phyloP scores from a whole-genome alignment of 2,113 vertebrate genomes.

The Petrocephalus microphthalmus region DNA sequence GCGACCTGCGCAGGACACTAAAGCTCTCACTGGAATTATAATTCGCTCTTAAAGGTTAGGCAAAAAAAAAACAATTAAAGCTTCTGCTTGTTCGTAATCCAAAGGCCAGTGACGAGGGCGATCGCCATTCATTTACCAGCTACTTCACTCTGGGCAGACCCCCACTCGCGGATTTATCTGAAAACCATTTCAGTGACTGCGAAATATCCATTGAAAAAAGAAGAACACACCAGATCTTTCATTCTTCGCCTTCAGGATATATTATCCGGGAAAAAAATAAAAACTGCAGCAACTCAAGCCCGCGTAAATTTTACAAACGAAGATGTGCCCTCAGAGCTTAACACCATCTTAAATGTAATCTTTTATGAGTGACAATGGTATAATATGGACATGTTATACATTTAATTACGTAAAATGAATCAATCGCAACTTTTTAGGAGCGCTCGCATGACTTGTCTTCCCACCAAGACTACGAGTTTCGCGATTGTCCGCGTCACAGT shows the following conservation, averaged over 20 bases:
- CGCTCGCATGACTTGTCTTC: not conserved
- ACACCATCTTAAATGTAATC: not conserved
- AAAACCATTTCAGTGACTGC: not conserved
- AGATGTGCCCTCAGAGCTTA: not conserved
- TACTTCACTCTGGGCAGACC: not conserved
- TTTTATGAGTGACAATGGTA: not conserved
- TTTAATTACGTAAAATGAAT: not conserved
- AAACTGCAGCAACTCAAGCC: not conserved
- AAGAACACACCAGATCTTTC: not conserved
- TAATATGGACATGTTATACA: not conserved
- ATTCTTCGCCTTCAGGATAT: not conserved
- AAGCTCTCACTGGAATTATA: not conserved
- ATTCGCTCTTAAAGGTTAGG: not conserved
- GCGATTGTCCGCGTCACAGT: not conserved
- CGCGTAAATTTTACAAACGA: not conserved
- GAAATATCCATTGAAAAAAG: not conserved
- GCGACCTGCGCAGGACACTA: slow-evolving; percentile 7
- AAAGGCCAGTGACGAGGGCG: not conserved
- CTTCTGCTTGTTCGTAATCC: not conserved
- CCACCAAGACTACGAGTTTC: not conserved
- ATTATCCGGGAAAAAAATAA: too few species aligned
- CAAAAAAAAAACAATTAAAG: not conserved
- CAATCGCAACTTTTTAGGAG: not conserved
- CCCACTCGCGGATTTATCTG: not conserved
- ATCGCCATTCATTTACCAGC: not conserved